phyloP scores from a whole-genome alignment of 2,113 vertebrate species.

The Dipodomys ordii region DNA sequence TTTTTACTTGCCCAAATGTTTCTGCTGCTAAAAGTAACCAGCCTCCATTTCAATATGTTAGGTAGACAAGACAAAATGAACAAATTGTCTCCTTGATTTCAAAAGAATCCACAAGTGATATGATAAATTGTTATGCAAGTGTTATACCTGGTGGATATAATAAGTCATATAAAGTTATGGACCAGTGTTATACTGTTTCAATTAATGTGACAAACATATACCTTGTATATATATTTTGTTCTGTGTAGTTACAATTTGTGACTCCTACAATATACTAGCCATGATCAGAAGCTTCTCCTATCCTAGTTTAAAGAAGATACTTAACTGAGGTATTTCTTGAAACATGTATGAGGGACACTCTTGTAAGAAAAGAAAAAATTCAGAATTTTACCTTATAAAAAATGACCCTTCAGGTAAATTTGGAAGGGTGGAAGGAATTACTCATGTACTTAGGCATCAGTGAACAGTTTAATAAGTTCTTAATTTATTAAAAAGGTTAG shows the following conservation, averaged over 20 bases:
- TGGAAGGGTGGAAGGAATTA: not conserved
- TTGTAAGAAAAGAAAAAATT: not conserved
- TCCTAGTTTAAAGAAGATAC: not conserved
- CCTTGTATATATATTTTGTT: not conserved
- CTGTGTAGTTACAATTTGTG: not conserved
- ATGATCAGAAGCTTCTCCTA: not conserved
- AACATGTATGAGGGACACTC: not conserved
- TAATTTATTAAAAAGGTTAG: not conserved
- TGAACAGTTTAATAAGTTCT: not conserved
- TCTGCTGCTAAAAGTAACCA: slow-evolving; percentile 43
- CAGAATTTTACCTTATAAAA: not conserved
- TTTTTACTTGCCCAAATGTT: slow-evolving; percentile 60
- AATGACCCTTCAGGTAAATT: not conserved
- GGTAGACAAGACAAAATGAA: slow-evolving; percentile 16
- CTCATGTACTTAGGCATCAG: not conserved
- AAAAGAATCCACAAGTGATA: slow-evolving; percentile 4
- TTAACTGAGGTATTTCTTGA: not conserved
- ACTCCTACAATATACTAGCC: not conserved
- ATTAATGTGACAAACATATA: not conserved
- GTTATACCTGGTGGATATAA: not conserved
- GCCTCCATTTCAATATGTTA: slow-evolving; percentile 1
- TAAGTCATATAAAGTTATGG: not conserved
- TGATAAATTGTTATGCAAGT: not conserved
- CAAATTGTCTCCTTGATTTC: slow-evolving; percentile 52
- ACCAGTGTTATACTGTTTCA: not conserved